Base-by-base conservation (phyloP, 2,888 invertebrate species). In the Cosmia trapezina region DNA sequence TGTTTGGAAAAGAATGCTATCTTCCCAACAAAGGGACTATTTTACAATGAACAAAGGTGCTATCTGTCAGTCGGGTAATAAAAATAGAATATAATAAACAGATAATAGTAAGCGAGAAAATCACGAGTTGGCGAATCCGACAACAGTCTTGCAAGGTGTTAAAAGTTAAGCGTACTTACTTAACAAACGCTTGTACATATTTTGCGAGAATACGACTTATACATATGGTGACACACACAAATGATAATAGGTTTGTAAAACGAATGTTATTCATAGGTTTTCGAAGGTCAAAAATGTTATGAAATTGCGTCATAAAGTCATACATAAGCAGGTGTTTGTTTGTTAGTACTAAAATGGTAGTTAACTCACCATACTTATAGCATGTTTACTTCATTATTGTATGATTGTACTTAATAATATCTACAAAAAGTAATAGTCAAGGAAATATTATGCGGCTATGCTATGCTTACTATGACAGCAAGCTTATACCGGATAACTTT, bases 251-350 rank as follows among this genome's bases (percentile, higher is more conserved):
- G 17, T 28, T 14, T 57, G 43, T 33, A 61, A 62, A 76, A 57
- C 7, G 5, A 51, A 51, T 57, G 9, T 37, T 51, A 75, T 56
- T 64, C 43, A 14, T 22, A 2, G 3, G 6, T 28, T 28, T 51
- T 22, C 22, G 49, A 76, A 73, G 64, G 56, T 73, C 57, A 57
- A 63, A 49, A 43, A 41, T 54, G 56, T 28, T 45, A 9, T 11
- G 28, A 37, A 19, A 45, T 56, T 57, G 43, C 28, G 54, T 63
- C 17, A 11, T 59, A 28, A 12, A 33, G 22, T 43, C 11, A 5
- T 41, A 41, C 14, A 17, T 22, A 60, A 41, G n/a, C n/a, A 45
- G 43, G 43, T 22, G 17, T 60, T 43, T 17, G 14, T 22, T 43
- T 17, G 14, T 22, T 43, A 11, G 1, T 43, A 9, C 43, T 60